Base-by-base conservation (phyloP, 2,888 invertebrate species). In the Oegoconia quadripuncta region DNA sequence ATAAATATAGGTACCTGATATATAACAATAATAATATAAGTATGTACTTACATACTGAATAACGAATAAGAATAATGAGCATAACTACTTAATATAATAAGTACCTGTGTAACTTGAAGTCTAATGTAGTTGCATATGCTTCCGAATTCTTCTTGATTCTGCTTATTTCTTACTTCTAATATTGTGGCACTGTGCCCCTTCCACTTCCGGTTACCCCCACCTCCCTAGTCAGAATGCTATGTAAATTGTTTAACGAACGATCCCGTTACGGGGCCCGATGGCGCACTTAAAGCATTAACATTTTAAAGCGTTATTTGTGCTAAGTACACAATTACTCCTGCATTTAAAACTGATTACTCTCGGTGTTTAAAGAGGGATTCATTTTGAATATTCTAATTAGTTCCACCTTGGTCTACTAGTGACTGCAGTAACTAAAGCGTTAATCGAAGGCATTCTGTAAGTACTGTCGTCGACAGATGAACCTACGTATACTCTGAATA, bases 241-340 rank as follows among this genome's bases (percentile, higher is more conserved):
- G 78, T 77, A 77, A 80, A 82, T 79, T 75, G 78, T 77, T 77
- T 72, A 74, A 76, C 72, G 65, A 75, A 74, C 67, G 69, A 51
- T 63, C 59, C 68, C 65, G 64, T 72, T 68, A 63, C 65, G 51
- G n/a, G 52, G 54, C 61, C 65, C 72, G 61, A 75, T 67, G 71
- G 73, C 68, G 71, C 74, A 77, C 77, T 80, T 73, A 70, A 68
- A 53, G 61, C 73, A 77, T 78, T 81, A 75, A 73, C 79, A 75
- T 81, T 77, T 76, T 72, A 79, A 75, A 74, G 64, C 68, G 69
- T 73, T 74, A 75, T 79, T 78, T 74, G 71, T 67, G 67, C 70
- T 71, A 75, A 76, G 74, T 69, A 75, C 70, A 78, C 77, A 77
- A 79, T 83, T 80, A 79, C 69, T 74, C 66, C 52, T 67, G 63